Conservation (phyloP, 2,888 invertebrate genomes). For the Prosapia bicincta region DNA sequence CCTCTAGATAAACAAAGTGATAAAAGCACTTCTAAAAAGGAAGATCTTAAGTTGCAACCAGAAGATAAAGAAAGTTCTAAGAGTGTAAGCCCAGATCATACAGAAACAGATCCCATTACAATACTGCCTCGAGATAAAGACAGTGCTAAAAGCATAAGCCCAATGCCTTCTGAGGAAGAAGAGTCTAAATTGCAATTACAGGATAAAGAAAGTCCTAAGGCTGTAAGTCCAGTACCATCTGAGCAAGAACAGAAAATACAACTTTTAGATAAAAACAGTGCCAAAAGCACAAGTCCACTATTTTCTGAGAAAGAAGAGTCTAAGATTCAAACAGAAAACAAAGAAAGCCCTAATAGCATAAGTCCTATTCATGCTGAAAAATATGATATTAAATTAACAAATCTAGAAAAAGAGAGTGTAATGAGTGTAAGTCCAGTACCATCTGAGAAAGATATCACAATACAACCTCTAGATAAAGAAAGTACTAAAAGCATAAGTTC, state of each 20-base stretch:
- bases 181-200: not conserved
- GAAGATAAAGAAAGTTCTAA: not conserved
- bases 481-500: not conserved
- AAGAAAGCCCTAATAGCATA: not conserved
- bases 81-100: not conserved
- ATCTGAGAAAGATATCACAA: not conserved
- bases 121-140: not conserved
- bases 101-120: not conserved
- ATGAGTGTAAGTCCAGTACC: not conserved
- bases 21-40: no score
- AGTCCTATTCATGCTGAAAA: constrained; percentile 11
- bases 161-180: not conserved
- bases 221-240: not conserved
- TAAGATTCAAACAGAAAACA: not conserved
- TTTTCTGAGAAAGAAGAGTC: constrained; percentile 16
- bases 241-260: not conserved
- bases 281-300: constrained; percentile 2
- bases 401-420: not conserved
- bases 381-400: not conserved
- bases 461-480: not conserved
- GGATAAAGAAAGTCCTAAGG: not conserved
- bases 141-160: not conserved
- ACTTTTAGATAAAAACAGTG: not conserved
- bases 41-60: no score
- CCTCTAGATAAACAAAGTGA: not conserved